phyloP scores from a whole-genome alignment of 2,797 vertebrate genomes.

The Bradypus variegatus region DNA sequence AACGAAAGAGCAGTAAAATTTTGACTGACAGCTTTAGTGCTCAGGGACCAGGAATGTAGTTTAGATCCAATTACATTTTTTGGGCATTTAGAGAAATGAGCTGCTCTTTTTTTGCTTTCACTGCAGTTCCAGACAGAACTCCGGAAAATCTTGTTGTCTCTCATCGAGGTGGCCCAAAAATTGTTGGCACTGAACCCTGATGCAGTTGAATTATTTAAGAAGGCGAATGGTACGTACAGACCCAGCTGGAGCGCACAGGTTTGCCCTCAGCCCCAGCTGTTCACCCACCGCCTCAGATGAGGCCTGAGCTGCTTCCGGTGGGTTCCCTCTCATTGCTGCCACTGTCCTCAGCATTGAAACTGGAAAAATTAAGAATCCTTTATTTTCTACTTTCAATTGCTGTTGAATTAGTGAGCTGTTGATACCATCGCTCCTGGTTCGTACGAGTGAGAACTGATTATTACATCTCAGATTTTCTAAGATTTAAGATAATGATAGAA shows the following conservation, averaged over 20 bases:
- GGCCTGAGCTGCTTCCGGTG: too few species aligned
- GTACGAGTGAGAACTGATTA: fast-evolving
- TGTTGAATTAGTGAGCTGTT: fast-evolving
- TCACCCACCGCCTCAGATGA: too few species aligned
- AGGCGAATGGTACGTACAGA: slow-evolving; percentile 85
- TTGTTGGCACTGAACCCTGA: slow-evolving; percentile 95
- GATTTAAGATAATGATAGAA: neutral
- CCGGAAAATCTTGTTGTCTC: slow-evolving; percentile 94
- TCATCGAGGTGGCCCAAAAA: slow-evolving; percentile 98
- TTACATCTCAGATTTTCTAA: fast-evolving
- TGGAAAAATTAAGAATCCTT: too few species aligned
- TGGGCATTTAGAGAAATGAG: neutral
- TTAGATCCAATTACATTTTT: neutral
- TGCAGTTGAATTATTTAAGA: slow-evolving; percentile 96
- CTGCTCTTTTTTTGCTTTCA: slow-evolving; percentile 14
- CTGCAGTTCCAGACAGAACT: slow-evolving; percentile 97
- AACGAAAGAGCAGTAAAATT: fast-evolving
- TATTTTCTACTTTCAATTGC: fast-evolving
- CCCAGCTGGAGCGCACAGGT: neutral
- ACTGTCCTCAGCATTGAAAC: neutral
- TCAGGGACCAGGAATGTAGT: fast-evolving
- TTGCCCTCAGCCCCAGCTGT: neutral
- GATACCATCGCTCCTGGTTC: fast-evolving
- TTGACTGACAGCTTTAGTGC: fast-evolving
- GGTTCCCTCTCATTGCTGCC: neutral